Evolutionary conservation across 2,888 invertebrate species (phyloP), one percentile per base, ranked within the genome.

Genomic region (Nowickia ferox): DNA sequence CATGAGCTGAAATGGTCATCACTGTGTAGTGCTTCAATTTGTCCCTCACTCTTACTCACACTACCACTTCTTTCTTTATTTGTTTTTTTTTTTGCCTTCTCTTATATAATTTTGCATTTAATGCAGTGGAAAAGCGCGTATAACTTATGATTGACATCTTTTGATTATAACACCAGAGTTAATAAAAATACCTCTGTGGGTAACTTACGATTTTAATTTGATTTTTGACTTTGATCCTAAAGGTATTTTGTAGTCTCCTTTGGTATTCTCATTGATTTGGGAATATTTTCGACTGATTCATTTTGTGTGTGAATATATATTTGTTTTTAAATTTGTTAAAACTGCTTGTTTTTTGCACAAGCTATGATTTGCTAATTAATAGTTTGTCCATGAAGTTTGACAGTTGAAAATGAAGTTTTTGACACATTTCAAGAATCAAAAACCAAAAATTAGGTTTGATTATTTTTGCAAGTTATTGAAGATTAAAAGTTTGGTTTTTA

Each of bases 301-400:
- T 69, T 79, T 87, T 87, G 88, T 89, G 88, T 88, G 87, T 88
- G 89, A 85, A 76, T 48, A 40, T 80, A 44, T 22, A 22, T 68
- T 38, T n/a, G n/a, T 57, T 17, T 19, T 1, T 13, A 71, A 17
- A 40, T 44, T 66, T 30, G 11, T 55, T 38, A 10, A 55, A 9
- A 30, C 30, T 30, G 51, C 2, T 44, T 8, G 13, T 40, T 22
- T 53, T 48, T 66, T 57, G 22, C 46, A 66, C 9, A 61, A 65
- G 44, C 84, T 87, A 85, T 88, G 87, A 90, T 91, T 90, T 89
- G 88, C 90, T 91, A 92, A 92, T 92, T 91, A 92, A 90, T 91
- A 91, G 92, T 91, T 91, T 91, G 90, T 89, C 90, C 89, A 90
- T 90, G 89, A 87, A 87, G 90, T 91, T 91, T 91, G 91, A 91